Evolutionary conservation across 2,113 vertebrate species (phyloP), one percentile per base, ranked within the genome.

Genomic region (Psephotus haematonotus): DNA sequence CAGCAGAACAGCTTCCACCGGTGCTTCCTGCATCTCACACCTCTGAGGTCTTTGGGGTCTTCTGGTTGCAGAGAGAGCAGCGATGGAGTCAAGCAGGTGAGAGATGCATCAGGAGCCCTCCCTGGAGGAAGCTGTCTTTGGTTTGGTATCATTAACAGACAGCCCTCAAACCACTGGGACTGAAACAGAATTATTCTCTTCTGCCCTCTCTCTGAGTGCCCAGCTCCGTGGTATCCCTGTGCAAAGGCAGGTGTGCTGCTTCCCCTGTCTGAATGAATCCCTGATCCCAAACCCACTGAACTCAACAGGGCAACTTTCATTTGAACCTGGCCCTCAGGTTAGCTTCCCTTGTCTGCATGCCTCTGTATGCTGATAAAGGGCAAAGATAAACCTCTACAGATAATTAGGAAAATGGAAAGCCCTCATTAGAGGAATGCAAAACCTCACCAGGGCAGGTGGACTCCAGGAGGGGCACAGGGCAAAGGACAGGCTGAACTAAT

Each of bases 211-310:
- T 1, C n/a, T 8, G 37, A 47, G 53, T 10, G 20, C 43, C 28
- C 13, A 15, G n/a, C 52, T 49, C 44, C 25, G 0, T 0, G 0
- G 19, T 8, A 10, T 6, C 68, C 28, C 63, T 46, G 16, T 37
- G 53, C 22, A 15, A 27, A 27, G 46, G 44, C n/a, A 35, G 44
- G 14, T 5, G 44, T 9, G n/a, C 55, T 4, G 1, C 47, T 67
- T 81, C 16, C 59, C 35, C 17, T 7, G 2, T 16, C 50, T 53
- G 86, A 47, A 19, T 28, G 31, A 13, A 55, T 7, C 47, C 31
- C 55, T 10, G 6, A 47, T 9, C 64, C 88, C 64, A 80, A 62
- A 62, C 41, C 24, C 1, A 0, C 17, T 31, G 29, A 39, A 70
- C 79, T 44, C 75, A 49, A 17, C 13, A 20, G 43, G 14, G 37